Base-by-base conservation (phyloP, 1,140 invertebrate genomes). In the Drosophila neocordata region DNA sequence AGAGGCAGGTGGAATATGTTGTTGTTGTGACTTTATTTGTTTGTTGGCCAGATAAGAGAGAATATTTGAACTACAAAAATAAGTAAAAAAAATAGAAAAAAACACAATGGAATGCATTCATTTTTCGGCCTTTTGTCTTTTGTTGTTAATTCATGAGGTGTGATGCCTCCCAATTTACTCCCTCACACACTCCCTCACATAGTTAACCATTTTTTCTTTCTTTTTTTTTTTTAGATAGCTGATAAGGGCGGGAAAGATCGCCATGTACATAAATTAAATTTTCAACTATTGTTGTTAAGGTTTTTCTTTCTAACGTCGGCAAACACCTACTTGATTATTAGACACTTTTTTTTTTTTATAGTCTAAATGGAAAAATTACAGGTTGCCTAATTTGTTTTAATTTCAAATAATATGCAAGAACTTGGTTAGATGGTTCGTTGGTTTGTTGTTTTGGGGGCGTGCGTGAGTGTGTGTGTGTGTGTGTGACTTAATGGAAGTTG, bases 341-440 rank as follows among this genome's bases (percentile, higher is more conserved):
- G 79, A 88, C 83, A 88, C 79, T 87, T 88, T 48, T 48, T 48
- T 77, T 87, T 88, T 48, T 48, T 48, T 77, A 88, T 82, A 80
- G 76, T 76, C 79, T 82, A 87, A 87, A 90, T 90, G 72, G 59
- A 75, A 88, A 88, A 83, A 85, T 90, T 90, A 88, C 81, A 90
- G 77, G 76, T 82, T 90, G 73, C 70, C 87, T 90, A 90, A 90
- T 90, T 90, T 90, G 82, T 88, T 88, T 88, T 88, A 88, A 88
- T 89, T 89, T 89, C 69, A 82, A 87, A 87, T 78, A 82, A 87
- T 82, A 87, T 87, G 82, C 83, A 88, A 71, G 83, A 53, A 48
- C 41, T 44, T 44, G 41, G 41, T 18, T 44, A 44, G 41, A 44
- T 48, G 41, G 41, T 48, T 48, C 8, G 41, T 48, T 48, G 35